Conservation (phyloP, 2,113 vertebrate genomes). For the Nothocercus julius region DNA sequence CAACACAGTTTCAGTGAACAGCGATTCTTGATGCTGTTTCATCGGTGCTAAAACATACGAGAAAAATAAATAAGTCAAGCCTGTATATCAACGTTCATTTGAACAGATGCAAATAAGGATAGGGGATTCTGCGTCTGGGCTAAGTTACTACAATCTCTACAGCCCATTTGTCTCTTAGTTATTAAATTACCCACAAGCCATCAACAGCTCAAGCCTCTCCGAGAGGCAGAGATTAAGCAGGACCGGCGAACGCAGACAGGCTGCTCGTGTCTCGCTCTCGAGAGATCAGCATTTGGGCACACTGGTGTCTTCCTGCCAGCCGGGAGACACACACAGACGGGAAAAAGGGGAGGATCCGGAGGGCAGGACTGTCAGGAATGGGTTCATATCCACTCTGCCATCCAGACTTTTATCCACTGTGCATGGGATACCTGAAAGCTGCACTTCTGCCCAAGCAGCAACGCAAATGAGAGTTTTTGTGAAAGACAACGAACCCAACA, state of each 20-base stretch:
- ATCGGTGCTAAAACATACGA: constrained; percentile 8
- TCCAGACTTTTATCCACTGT: not conserved
- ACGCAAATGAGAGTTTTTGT: constrained; percentile 59
- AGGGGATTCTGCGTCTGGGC: constrained; percentile 55
- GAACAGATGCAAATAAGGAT: constrained; percentile 58
- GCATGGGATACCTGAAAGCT: not conserved
- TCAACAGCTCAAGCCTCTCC: constrained; percentile 55
- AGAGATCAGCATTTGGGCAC: constrained; percentile 51
- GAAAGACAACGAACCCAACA: not conserved
- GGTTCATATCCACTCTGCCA: not conserved
- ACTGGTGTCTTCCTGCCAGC: constrained; percentile 51
- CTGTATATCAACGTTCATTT: constrained; percentile 33
- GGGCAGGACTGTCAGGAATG: constrained; percentile 16
- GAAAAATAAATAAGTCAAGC: not conserved
- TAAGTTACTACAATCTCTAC: constrained; percentile 45
- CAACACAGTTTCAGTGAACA: constrained; percentile 48
- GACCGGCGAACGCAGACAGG: constrained; percentile 62
- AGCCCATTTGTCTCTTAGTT: constrained; percentile 65
- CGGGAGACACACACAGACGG: not conserved
- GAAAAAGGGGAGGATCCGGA: constrained; percentile 23
- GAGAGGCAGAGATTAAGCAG: constrained; percentile 68
- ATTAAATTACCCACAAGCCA: constrained; percentile 72
- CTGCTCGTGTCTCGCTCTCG: constrained; percentile 14
- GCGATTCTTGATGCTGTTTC: not conserved
- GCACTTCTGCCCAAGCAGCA: not conserved